A percentile compares a stretch with the other conserved stretches of the same genome.
Conservation (phyloP, 1,140 invertebrate genomes). For the Caenorhabditis latens region DNA sequence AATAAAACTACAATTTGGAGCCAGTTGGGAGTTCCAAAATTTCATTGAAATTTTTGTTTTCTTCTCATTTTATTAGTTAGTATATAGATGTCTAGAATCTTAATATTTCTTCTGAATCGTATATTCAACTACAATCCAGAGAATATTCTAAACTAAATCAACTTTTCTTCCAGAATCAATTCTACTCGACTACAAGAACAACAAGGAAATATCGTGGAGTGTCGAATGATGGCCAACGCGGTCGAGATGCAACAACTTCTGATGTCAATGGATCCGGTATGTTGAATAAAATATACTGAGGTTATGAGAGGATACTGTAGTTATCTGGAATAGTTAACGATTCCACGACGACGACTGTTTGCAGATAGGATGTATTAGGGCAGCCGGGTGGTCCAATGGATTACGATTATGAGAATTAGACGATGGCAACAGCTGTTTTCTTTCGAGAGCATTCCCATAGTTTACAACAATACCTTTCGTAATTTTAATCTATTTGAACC, state of each 20-base stretch:
- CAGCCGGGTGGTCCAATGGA: no score
- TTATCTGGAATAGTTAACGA: no score
- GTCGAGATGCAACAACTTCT: constrained; percentile 42
- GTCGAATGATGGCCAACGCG: constrained; percentile 30
- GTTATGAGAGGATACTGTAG: background rate
- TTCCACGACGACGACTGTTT: no score
- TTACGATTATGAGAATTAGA: no score
- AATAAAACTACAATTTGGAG: constrained; percentile 2
- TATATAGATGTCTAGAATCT: background rate
- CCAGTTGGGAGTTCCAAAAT: background rate
- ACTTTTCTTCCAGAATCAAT: background rate
- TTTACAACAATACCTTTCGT: no score
- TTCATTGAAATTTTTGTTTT: background rate
- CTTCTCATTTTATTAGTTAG: background rate
- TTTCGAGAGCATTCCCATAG: no score
- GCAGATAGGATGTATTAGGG: no score
- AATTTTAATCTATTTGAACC: no score
- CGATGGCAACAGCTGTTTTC: no score
- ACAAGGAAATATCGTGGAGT: background rate
- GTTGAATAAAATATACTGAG: background rate
- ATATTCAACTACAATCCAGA: no score
- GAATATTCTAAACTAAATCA: no score
- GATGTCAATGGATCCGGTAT: constrained; percentile 47
- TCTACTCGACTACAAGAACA: background rate
- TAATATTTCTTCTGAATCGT: no score